Base-by-base conservation (phyloP, 2,113 vertebrate genomes). In the Alethe diademata region DNA sequence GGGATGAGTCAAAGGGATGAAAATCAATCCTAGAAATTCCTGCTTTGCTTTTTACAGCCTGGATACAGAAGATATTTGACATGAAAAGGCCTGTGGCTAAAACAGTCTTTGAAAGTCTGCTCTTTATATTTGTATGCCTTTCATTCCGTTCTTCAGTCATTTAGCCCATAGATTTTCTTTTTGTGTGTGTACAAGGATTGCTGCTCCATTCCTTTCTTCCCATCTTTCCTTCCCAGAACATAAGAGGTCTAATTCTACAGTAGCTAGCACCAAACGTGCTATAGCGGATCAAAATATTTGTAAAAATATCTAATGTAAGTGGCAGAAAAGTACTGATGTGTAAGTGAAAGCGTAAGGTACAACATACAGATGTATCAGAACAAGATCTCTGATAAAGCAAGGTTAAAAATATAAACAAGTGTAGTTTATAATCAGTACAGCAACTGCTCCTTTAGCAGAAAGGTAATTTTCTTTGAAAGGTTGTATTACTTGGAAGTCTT, bases 31-130 rank as follows among this genome's bases (percentile, higher is more conserved):
- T 92, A 85, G 65, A 94, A 90, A 96, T 90, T 95, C 81, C 79
- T 96, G 57, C 71, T 95, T 94, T 90, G 64, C 65, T 95, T 94
- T 96, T 94, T 94, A 75, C 56, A 73, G 88, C 62, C 69, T 90
- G 70, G 36, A 61, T 94, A 72, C 28, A 86, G 50, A 66, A 93
- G 65, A 75, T 87, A 95, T 29, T 78, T 95, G 69, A 88, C 72
- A 65, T 81, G 73, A 94, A 93, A 93, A 86, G 78, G 81, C 80
- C 70, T 86, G 88, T 79, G 48, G 74, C 76, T 88, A 90, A 92
- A 94, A 70, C 35, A 88, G 74, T 79, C 80, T 95, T 91, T 92
- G 62, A 78, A 93, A 86, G 9, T 78, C 85, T 91, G 29, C 19
- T 57, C 66, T 90, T 95, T 70, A 54, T 90, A 54, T 75, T 93